Conservation (phyloP, 1,140 invertebrate species). For the Meloidogyne chitwoodi region DNA sequence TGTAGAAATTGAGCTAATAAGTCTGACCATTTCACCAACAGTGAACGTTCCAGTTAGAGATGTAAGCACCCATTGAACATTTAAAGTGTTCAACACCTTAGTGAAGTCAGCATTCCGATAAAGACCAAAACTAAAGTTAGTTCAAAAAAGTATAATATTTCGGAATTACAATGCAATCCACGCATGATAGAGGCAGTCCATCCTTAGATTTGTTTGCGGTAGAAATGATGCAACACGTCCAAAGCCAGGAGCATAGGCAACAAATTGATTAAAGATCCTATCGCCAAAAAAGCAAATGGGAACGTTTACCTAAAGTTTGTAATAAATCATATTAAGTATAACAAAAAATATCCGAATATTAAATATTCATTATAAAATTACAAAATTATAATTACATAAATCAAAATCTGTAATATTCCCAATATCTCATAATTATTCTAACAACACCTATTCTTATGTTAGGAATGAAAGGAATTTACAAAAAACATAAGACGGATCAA, state of each 20-base stretch:
- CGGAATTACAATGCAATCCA: constrained; percentile 9
- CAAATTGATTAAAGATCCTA: not conserved
- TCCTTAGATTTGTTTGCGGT: not conserved
- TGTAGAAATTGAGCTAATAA: not conserved
- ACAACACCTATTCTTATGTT: too few species aligned
- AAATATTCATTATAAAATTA: too few species aligned
- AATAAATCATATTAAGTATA: not conserved
- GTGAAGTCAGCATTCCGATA: not conserved
- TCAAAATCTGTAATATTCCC: too few species aligned
- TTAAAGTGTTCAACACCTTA: not conserved
- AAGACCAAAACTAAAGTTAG: constrained; percentile 2
- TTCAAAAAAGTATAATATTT: not conserved
- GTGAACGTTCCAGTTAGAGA: not conserved
- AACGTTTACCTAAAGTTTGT: not conserved
- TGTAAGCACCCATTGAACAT: constrained; percentile 2
- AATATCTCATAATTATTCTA: too few species aligned
- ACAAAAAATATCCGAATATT: not conserved
- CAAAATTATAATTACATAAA: too few species aligned
- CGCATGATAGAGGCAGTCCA: not conserved
- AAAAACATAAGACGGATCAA: too few species aligned
- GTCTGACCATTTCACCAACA: not conserved
- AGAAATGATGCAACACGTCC: constrained; percentile 2
- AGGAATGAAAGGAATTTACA: too few species aligned
- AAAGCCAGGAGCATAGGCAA: constrained; percentile 17
- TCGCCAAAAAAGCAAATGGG: constrained; percentile 10